Conservation (phyloP, 2,797 vertebrate genomes). For the Hypotaenidia okinawae region DNA sequence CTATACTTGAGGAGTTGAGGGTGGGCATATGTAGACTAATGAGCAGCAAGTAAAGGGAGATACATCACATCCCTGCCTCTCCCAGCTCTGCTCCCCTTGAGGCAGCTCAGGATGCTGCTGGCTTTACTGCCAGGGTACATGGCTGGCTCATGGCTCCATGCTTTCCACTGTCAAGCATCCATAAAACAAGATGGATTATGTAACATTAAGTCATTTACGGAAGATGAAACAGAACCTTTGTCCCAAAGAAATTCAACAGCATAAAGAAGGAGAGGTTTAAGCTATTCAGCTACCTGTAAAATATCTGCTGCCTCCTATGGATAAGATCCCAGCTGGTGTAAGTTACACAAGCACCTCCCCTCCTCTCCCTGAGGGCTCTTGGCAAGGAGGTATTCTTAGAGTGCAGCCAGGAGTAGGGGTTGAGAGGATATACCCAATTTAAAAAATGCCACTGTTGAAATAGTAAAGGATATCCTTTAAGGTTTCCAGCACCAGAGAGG, state of each 20-base stretch:
- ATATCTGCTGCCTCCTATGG: background rate
- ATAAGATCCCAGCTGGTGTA: background rate
- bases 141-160: background rate
- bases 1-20: fast-evolving
- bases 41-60: background rate
- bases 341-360: background rate
- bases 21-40: fast-evolving
- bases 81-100: background rate
- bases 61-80: background rate
- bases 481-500: background rate
- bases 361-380: background rate
- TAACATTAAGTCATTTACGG: background rate
- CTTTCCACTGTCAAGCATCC: background rate
- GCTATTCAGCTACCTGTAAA: background rate
- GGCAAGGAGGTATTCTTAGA: constrained; percentile 8
- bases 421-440: background rate
- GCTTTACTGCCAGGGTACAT: background rate
- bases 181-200: background rate
- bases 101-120: background rate
- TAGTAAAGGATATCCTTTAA: constrained; percentile 36
- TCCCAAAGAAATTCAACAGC: background rate
- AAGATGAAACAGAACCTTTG: background rate
- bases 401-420: background rate
- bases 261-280: background rate
- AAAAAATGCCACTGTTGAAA: background rate